A percentile compares a stretch with the other conserved stretches of the same genome.
Conservation (phyloP, 92 coral and sea anemone genomes). For the Umimayanthus kanabou region DNA sequence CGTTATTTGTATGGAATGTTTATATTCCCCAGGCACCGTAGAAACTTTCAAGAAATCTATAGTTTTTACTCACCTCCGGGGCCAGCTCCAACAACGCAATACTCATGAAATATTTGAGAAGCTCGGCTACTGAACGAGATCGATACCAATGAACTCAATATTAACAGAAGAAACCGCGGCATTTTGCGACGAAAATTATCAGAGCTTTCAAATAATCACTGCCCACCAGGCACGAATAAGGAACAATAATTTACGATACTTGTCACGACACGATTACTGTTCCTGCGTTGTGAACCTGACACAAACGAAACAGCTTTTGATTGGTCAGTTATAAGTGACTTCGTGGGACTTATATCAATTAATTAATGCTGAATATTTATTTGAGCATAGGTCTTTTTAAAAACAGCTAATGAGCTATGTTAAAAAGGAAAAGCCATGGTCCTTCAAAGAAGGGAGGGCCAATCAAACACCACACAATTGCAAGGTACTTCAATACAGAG, state of each 20-base stretch:
- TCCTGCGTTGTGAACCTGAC: not conserved
- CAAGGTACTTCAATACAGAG: too few species aligned
- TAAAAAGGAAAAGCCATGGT: too few species aligned
- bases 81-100: slow-evolving; percentile 39
- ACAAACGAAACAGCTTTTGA: slow-evolving; percentile 12
- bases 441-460: too few species aligned
- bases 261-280: not conserved
- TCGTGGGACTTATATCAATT: too few species aligned
- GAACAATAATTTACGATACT: too few species aligned
- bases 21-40: too few species aligned
- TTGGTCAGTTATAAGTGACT: not conserved
- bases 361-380: too few species aligned
- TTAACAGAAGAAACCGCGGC: slow-evolving; percentile 1
- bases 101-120: slow-evolving; percentile 12
- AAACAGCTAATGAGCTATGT: too few species aligned
- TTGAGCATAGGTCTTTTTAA: too few species aligned
- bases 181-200: not conserved
- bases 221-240: not conserved
- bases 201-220: not conserved
- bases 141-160: not conserved
- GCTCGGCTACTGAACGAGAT: not conserved
- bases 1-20: not conserved
- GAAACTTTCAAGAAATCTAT: not conserved
- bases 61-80: slow-evolving; percentile 16
- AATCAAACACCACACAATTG: too few species aligned